phyloP scores from a whole-genome alignment of 2,113 vertebrate species.

The Patagioenas fasciata region DNA sequence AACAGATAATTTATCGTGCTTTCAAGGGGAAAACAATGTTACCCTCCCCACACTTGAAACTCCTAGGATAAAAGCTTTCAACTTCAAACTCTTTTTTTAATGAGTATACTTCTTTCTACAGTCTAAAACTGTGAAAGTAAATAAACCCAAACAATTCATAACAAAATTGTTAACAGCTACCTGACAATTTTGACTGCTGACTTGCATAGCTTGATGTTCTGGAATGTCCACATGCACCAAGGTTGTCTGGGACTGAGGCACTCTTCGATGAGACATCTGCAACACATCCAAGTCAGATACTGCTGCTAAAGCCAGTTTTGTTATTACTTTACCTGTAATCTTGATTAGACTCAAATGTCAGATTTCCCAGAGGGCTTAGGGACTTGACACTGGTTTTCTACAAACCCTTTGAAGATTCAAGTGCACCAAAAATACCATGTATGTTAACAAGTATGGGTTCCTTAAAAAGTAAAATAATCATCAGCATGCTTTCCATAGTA shows the following conservation, averaged over 20 bases:
- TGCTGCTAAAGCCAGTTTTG: background rate
- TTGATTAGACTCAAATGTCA: background rate
- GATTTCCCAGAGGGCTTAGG: background rate
- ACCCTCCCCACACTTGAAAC: background rate
- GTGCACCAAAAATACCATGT: background rate
- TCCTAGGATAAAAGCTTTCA: background rate
- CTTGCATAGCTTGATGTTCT: slow-evolving; percentile 92
- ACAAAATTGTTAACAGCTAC: slow-evolving; percentile 69
- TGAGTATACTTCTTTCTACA: background rate
- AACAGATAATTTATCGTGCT: background rate
- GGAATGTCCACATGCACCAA: slow-evolving; percentile 86
- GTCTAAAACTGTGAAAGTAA: background rate
- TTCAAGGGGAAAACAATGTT: background rate
- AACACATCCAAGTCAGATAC: slow-evolving; percentile 5
- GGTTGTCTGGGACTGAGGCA: slow-evolving; percentile 86
- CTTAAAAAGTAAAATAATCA: background rate
- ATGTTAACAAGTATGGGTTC: background rate
- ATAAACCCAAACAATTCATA: background rate
- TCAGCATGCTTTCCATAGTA: background rate
- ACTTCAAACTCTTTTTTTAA: background rate
- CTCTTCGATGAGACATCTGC: slow-evolving; percentile 82
- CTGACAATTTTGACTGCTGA: slow-evolving; percentile 93
- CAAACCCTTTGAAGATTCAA: background rate
- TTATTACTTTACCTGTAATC: background rate
- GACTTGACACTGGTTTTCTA: background rate